These are phyloP conservation scores for Polypedilum pembai DNA, from an alignment of 1,140 invertebrate species.

Conservation along the genomic window DNA sequence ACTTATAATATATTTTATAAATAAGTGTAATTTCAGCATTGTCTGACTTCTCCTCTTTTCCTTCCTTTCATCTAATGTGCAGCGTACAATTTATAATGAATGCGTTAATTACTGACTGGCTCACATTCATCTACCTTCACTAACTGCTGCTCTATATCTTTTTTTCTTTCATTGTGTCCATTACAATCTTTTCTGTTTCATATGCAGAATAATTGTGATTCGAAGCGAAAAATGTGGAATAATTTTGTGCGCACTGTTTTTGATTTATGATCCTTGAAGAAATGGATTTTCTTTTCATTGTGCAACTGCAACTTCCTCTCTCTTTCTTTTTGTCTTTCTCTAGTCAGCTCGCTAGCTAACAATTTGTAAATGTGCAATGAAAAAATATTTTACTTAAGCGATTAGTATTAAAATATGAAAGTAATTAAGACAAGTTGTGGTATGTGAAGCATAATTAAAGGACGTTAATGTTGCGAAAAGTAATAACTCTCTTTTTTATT, in stretches of 20 bases:
- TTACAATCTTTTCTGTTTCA: neutral
- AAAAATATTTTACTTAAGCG: neutral
- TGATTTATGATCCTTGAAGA: conserved; percentile 12
- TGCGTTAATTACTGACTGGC: conserved; percentile 11
- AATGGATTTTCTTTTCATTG: neutral
- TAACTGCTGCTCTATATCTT: neutral
- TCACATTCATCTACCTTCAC: neutral
- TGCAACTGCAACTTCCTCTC: neutral
- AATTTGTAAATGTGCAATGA: neutral
- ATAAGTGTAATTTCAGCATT: neutral
- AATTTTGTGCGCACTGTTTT: neutral
- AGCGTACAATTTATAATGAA: neutral
- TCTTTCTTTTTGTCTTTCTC: neutral
- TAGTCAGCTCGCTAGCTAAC: neutral
- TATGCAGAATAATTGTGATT: conserved; percentile 6
- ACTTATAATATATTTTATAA: neutral
- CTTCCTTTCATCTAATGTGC: neutral
- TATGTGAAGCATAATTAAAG: neutral
- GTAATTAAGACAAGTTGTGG: neutral
- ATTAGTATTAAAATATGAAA: neutral
- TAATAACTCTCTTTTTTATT: neutral
- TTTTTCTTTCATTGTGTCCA: neutral
- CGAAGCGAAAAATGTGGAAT: conserved; percentile 17
- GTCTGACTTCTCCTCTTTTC: neutral
- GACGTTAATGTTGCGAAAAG: conserved; percentile 17